Evolutionary conservation across 2,888 invertebrate genomes (phyloP).

Genomic region (Prenolepis imparis): DNA sequence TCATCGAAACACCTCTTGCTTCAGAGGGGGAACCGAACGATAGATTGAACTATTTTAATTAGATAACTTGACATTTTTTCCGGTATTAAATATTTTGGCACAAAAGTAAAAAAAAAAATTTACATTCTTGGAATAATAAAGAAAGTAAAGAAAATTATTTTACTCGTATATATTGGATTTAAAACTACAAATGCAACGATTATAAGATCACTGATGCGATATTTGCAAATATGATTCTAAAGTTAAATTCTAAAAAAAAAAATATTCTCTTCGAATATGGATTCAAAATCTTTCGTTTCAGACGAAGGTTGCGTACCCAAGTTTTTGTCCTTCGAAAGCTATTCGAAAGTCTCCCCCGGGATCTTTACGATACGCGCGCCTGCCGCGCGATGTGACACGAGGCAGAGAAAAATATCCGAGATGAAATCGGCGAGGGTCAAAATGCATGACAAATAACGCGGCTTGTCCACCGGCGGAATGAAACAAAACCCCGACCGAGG

Average conservation of each 20-base stretch:
- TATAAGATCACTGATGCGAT: too few species aligned
- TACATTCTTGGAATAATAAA: not conserved
- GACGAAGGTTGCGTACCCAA: slow-evolving; percentile 9
- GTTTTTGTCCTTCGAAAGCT: slow-evolving; percentile 54
- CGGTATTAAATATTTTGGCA: not conserved
- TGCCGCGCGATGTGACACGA: slow-evolving; percentile 41
- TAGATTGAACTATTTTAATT: not conserved
- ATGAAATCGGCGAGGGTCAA: slow-evolving; percentile 84
- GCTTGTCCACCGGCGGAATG: slow-evolving; percentile 83
- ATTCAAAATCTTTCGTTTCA: not conserved
- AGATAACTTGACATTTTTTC: not conserved
- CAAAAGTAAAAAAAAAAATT: not conserved
- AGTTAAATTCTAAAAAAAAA: too few species aligned
- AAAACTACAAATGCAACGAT: too few species aligned
- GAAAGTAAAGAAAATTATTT: too few species aligned
- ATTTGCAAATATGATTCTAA: not conserved
- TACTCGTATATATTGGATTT: too few species aligned
- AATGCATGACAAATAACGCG: slow-evolving; percentile 85
- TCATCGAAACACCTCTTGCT: slow-evolving; percentile 2
- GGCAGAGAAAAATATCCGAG: slow-evolving; percentile 84
- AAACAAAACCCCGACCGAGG: slow-evolving; percentile 83
- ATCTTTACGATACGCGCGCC: slow-evolving; percentile 68
- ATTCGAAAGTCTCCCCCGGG: not conserved
- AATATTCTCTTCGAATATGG: not conserved
- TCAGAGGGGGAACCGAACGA: not conserved